A percentile compares a stretch with the other conserved stretches of the same genome.
Evolutionary conservation across 2,888 invertebrate species (phyloP).

Genomic region (Scaeva pyrastri): DNA sequence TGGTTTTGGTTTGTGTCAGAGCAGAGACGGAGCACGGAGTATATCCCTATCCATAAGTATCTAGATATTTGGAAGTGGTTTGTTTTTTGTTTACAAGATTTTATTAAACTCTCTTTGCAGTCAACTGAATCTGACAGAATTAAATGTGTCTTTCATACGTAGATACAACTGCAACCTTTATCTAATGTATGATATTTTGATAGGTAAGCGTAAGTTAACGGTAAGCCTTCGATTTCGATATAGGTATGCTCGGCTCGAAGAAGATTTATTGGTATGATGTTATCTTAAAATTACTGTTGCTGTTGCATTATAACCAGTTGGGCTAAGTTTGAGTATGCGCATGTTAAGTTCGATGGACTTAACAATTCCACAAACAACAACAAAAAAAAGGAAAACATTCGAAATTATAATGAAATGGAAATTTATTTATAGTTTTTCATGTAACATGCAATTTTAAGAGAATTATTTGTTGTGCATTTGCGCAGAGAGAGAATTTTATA

Average conservation of each 20-base stretch:
- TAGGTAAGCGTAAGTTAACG: too few species aligned
- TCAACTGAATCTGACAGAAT: constrained; percentile 13
- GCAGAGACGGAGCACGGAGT: too few species aligned
- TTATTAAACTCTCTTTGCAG: constrained; percentile 43
- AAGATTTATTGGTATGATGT: constrained; percentile 23
- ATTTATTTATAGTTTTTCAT: constrained; percentile 58
- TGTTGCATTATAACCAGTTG: constrained; percentile 49
- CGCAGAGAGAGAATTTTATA: constrained; percentile 45
- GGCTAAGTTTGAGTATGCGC: constrained; percentile 54
- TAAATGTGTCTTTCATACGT: constrained; percentile 31
- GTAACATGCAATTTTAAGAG: not conserved
- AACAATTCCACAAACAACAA: too few species aligned
- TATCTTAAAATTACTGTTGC: constrained; percentile 2
- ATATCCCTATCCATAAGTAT: too few species aligned
- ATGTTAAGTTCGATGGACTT: constrained; percentile 32
- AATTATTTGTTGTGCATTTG: constrained; percentile 18
- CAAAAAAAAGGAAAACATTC: constrained; percentile 18
- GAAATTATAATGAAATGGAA: constrained; percentile 35
- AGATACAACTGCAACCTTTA: not conserved
- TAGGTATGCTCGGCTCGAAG: too few species aligned
- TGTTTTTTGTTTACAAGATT: constrained; percentile 42
- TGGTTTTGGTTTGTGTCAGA: constrained; percentile 47
- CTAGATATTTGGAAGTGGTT: not conserved
- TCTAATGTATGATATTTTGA: not conserved
- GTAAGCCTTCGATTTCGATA: too few species aligned